Conservation (phyloP, 2,797 vertebrate species). For the Lithobates pipiens region DNA sequence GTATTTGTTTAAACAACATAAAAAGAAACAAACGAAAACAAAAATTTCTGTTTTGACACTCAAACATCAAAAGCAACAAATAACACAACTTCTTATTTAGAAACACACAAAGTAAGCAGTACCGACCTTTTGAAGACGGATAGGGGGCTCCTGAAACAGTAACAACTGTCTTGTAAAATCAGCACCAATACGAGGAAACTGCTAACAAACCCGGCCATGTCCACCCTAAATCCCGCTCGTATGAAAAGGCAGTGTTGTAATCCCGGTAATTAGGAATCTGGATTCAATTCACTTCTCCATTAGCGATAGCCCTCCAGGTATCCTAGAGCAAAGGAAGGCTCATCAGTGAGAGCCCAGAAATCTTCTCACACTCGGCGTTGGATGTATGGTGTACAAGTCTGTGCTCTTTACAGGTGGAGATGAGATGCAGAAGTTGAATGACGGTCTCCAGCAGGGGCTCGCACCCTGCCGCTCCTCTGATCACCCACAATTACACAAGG, state of each 20-base stretch:
- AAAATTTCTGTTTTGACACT: too few relatives aligned
- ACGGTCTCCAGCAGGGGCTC: slow-evolving; percentile 55
- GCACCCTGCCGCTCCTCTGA: slow-evolving; percentile 59
- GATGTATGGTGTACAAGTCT: neutral
- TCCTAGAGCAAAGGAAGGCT: slow-evolving; percentile 67
- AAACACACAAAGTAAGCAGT: neutral
- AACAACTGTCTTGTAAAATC: slow-evolving; percentile 76
- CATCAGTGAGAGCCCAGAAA: slow-evolving; percentile 61
- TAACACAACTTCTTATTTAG: neutral
- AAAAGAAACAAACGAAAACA: too few relatives aligned
- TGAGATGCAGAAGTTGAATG: slow-evolving; percentile 60
- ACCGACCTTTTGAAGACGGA: slow-evolving; percentile 84
- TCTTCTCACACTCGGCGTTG: neutral
- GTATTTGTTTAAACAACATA: too few relatives aligned
- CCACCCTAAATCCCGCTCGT: slow-evolving; percentile 67
- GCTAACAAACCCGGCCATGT: slow-evolving; percentile 79
- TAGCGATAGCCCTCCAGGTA: slow-evolving; percentile 67
- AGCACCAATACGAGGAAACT: slow-evolving; percentile 75
- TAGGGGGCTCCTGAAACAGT: slow-evolving; percentile 75
- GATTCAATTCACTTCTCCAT: slow-evolving; percentile 73
- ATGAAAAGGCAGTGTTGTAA: slow-evolving; percentile 64
- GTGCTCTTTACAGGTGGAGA: slow-evolving; percentile 45
- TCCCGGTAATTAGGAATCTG: slow-evolving; percentile 65
- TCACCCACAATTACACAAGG: slow-evolving; percentile 60
- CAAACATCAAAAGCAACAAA: too few relatives aligned